Evolutionary conservation across 2,797 vertebrate species (phyloP), one percentile per base, ranked within the genome.

Genomic region (Crocidura indochinensis): DNA sequence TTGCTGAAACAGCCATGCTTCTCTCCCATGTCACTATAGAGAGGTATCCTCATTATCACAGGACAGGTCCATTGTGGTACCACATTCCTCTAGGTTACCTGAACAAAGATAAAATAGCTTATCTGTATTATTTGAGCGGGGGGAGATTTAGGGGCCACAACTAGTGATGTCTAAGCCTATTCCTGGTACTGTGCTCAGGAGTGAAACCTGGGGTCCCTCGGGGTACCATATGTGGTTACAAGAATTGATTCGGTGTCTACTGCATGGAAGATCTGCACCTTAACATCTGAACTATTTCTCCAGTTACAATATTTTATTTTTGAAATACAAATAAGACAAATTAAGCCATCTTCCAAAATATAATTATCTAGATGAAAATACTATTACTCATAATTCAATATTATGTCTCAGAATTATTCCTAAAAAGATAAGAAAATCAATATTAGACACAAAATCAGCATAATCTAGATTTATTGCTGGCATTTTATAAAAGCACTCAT

Each of bases 401-500:
- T 56, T 84, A 38, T 5, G 73, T 84, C 47, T 74, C 17, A 22
- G 62, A 62, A 11, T 47, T 82, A 88, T 69, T 69, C n/a, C 46
- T 88, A 31, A 44, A 47, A 72, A 72, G 68, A 20, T 0, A 64
- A 77, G 17, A 77, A 92, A 88, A 74, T 62, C 19, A 80, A n/a
- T 92, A 60, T 51, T 64, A 60, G 47, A 27, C 22, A 73, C 8
- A 53, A 72, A 78, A 49, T 53, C 27, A 84, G 17, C 56, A 84
- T 75, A 46, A 22, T 72, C 6, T 74, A 84, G 26, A 92, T 82
- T 87, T 84, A 75, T 80, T 69, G 8, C 15, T 78, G 17, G 26
- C 19, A 69, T 78, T 65, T 84, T 65, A 90, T 82, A 51, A 88
- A 94, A 74, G 27, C 17, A 10, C 26, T 67, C 6, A 87, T 68